Percentiles rank a stretch among this genome's conserved stretches.
Conservation (phyloP, 2,888 invertebrate species). For the Drosophila conformis region DNA sequence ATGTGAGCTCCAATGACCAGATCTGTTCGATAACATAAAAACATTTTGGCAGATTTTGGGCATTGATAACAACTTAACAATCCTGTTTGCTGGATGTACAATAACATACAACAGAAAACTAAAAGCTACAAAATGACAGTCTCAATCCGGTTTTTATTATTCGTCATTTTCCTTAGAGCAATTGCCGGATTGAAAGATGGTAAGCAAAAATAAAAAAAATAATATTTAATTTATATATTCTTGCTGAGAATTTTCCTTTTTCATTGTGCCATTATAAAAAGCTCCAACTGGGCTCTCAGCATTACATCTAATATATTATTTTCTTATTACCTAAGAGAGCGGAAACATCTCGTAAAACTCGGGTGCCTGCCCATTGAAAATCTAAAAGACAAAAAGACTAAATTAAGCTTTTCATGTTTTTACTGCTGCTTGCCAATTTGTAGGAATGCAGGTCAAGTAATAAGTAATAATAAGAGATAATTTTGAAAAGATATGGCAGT, state of each 20-base stretch:
- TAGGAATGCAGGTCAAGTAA: not conserved
- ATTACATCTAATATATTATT: not conserved
- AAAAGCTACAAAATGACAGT: constrained; percentile 50
- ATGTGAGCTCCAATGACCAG: constrained; percentile 9
- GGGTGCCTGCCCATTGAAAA: not conserved
- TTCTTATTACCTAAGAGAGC: not conserved
- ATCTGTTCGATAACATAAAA: constrained; percentile 7
- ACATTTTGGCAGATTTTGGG: not conserved
- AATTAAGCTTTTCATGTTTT: not conserved
- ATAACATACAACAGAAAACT: constrained; percentile 1
- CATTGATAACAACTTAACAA: not conserved
- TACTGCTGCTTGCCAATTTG: not conserved
- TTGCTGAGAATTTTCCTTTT: not conserved
- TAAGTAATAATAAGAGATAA: not conserved
- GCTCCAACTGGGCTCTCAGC: not conserved
- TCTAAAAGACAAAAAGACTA: not conserved
- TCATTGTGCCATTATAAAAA: not conserved
- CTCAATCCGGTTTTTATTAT: constrained; percentile 41
- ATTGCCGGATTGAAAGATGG: constrained; percentile 65
- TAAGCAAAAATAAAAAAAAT: constrained; percentile 31
- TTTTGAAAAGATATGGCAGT: not conserved
- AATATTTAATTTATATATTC: not conserved
- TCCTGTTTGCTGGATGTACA: constrained; percentile 5
- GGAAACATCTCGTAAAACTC: not conserved
- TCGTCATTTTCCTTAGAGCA: constrained; percentile 47